Evolutionary conservation across 2,113 vertebrate species (phyloP).

Genomic region (Oryzias celebensis): DNA sequence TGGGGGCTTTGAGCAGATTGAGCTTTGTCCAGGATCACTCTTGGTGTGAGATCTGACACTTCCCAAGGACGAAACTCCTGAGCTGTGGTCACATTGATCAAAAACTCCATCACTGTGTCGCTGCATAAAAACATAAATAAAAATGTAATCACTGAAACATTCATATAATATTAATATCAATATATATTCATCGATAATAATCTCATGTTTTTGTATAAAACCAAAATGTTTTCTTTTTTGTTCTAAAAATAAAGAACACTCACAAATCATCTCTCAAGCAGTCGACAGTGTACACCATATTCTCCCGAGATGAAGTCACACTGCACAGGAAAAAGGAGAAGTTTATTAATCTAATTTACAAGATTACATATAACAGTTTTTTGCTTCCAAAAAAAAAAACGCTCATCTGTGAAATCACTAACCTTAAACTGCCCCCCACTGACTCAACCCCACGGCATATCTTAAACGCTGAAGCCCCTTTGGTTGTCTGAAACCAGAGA

Average conservation of each 20-base stretch:
- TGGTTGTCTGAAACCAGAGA: conserved; percentile 83
- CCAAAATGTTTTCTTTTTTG: neutral
- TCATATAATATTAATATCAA: too few species aligned
- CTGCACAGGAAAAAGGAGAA: conserved; percentile 66
- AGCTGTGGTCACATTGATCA: conserved; percentile 96
- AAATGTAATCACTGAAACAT: too few species aligned
- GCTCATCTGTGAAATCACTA: conserved; percentile 47
- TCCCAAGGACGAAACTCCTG: conserved; percentile 94
- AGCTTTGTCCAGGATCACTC: conserved; percentile 83
- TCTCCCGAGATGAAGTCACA: conserved; percentile 87
- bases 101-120: conserved; percentile 95
- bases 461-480: conserved; percentile 93
- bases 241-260: conserved; percentile 24
- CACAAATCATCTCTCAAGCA: conserved; percentile 91
- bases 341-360: too few species aligned
- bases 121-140: conserved; percentile 61
- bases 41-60: conserved; percentile 81
- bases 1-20: conserved; percentile 83
- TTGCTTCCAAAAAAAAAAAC: neutral
- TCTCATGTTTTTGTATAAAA: neutral
- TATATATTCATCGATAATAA: too few species aligned
- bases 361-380: too few species aligned
- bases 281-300: conserved; percentile 87
- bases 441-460: conserved; percentile 93
- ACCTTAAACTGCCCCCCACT: conserved; percentile 91